These are phyloP conservation scores for Lophius americanus DNA, from an alignment of 2,797 vertebrate genomes.

Conservation along the genomic window DNA sequence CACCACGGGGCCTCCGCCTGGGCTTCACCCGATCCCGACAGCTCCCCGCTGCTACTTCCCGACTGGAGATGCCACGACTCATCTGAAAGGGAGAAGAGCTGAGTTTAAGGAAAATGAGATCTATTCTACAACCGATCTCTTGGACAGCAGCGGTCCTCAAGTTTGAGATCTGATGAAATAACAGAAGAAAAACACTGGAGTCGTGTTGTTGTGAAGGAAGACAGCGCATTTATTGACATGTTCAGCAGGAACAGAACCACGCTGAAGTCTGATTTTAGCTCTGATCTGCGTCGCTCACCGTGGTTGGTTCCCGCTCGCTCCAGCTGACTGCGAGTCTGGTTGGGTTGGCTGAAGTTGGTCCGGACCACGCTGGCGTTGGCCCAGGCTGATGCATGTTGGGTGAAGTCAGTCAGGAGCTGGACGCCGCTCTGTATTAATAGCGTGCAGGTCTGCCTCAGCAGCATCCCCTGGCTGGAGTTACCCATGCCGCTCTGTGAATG, in stretches of 20 bases:
- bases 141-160: not conserved
- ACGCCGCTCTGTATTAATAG: slow-evolving; percentile 80
- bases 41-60: slow-evolving; percentile 69
- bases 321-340: slow-evolving; percentile 53
- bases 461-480: slow-evolving; percentile 71
- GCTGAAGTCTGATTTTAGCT: not conserved
- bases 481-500: slow-evolving; percentile 49
- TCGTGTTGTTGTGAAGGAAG: too few relatives aligned
- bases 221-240: not conserved
- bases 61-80: slow-evolving; percentile 37
- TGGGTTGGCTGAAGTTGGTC: slow-evolving; percentile 79
- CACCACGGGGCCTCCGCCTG: slow-evolving; percentile 62
- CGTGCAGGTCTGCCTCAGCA: slow-evolving; percentile 84
- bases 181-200: not conserved
- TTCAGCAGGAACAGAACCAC: not conserved
- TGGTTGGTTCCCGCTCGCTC: slow-evolving; percentile 49
- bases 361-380: slow-evolving; percentile 84
- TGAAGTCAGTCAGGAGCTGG: slow-evolving; percentile 80
- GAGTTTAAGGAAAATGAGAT: slow-evolving; percentile 2
- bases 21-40: slow-evolving; percentile 42
- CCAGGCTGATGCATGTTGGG: slow-evolving; percentile 77
- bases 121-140: not conserved
- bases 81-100: slow-evolving; percentile 58
- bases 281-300: slow-evolving; percentile 19
- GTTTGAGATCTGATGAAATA: not conserved